Base-by-base conservation (phyloP, 2,888 invertebrate species). In the Eupeodes luniger region DNA sequence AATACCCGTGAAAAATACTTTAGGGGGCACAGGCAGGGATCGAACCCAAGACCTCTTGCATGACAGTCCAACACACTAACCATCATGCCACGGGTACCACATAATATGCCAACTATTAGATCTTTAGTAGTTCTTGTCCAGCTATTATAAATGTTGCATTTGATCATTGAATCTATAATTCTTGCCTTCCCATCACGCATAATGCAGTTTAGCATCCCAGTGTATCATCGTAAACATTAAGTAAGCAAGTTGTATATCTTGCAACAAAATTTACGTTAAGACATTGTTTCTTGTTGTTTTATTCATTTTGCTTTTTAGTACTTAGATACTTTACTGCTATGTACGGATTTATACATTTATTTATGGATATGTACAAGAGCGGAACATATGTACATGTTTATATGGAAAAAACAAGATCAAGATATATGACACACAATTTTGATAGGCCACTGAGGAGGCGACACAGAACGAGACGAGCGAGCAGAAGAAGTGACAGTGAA, bases 341-440 rank as follows among this genome's bases (percentile, higher is more conserved):
- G 79, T 78, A 86, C 64, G 62, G 79, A 86, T 86, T 86, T 82
- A 79, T 78, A 62, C 19, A 7, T 86, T 82, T 70, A 74, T 27
- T 27, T 27, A 27, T 27, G 27, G 27, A 27, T 27, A 27, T 82
- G 75, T 78, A 62, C 16, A 62, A 36, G 16, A 59, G 51, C 51
- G 66, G 7, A 67, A 44, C 34, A 59, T 36, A 11, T 12, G 12
- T 47, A 47, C 4, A 47, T 70, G 11, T 51, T 49, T 12, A 4
- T 51, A 5, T 14, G 5, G 51, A 81, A 27, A 74, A 78, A 72
- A 78, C 40, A 85, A 64, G 70, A 85, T 85, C 81, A 70, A 70
- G 70, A 70, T 70, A 14, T 75, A 44, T 55, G 40, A 51, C 67
- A 64, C 36, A 16, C 27, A 27, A 27, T 27, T 27, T 7, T 47